Percentiles rank a stretch among this genome's conserved stretches.
Evolutionary conservation across 2,797 vertebrate species (phyloP).

Genomic region (Prionace glauca): DNA sequence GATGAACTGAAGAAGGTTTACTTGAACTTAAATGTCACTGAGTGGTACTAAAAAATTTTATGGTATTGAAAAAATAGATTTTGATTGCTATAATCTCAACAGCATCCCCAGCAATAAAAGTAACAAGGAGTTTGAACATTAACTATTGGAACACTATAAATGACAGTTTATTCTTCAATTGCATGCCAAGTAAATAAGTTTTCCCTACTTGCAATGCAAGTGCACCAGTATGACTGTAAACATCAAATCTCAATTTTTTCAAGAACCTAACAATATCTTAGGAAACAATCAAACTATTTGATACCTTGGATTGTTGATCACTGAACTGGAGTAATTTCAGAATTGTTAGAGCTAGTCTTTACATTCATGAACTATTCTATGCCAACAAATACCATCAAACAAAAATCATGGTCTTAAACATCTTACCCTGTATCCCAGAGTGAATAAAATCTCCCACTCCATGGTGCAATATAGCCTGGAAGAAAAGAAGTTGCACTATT

Average conservation of each 20-base stretch:
- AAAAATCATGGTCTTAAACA: slow-evolving; percentile 18
- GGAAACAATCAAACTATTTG: background rate
- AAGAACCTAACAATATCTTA: background rate
- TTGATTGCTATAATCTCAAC: background rate
- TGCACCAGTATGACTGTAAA: background rate
- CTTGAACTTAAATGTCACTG: background rate
- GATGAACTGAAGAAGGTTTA: background rate
- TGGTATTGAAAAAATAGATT: background rate
- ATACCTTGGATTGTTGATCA: background rate
- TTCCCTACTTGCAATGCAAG: background rate
- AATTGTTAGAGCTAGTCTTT: background rate
- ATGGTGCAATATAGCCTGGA: slow-evolving; percentile 93
- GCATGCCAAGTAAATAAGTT: background rate
- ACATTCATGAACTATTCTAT: no score
- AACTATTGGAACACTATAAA: background rate
- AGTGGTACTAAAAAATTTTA: background rate
- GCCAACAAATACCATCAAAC: background rate
- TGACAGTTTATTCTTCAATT: background rate
- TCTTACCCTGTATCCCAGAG: slow-evolving; percentile 98
- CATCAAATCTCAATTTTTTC: background rate
- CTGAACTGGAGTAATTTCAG: background rate
- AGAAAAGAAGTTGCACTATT: slow-evolving; percentile 44
- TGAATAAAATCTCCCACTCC: slow-evolving; percentile 98
- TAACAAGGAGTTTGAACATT: background rate
- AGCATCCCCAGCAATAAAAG: background rate